A percentile compares a stretch with the other conserved stretches of the same genome.
phyloP scores from a whole-genome alignment of 2,113 vertebrate genomes.

The Sturnus vulgaris region DNA sequence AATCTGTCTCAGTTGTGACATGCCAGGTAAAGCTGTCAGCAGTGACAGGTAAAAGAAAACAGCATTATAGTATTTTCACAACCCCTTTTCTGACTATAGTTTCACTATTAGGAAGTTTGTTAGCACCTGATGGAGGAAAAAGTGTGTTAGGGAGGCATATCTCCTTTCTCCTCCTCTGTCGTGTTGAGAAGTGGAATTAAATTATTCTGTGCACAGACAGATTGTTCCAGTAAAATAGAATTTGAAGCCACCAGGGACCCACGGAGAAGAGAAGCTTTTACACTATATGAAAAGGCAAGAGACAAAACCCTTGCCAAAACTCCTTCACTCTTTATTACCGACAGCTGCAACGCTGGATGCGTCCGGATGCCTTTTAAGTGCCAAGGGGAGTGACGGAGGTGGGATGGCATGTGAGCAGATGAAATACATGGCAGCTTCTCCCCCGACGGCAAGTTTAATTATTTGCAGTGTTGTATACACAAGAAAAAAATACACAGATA shows the following conservation, averaged over 20 bases:
- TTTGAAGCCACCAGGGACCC: constrained; percentile 64
- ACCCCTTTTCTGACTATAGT: constrained; percentile 14
- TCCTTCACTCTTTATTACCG: constrained; percentile 38
- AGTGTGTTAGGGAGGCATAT: not conserved
- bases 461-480: constrained; percentile 64
- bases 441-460: constrained; percentile 62
- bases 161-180: constrained; percentile 5
- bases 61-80: not conserved
- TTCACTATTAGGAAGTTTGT: constrained; percentile 21
- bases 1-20: not conserved
- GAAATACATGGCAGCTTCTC: constrained; percentile 41
- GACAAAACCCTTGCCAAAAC: constrained; percentile 35
- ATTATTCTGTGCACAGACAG: constrained; percentile 72
- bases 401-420: constrained; percentile 36
- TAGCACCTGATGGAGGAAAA: not conserved
- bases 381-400: constrained; percentile 28
- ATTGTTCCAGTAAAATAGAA: constrained; percentile 74
- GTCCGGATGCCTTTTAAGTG: constrained; percentile 19
- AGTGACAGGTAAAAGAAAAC: not conserved
- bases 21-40: not conserved
- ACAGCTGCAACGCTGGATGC: constrained; percentile 63
- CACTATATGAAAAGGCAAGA: constrained; percentile 61
- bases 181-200: constrained; percentile 60
- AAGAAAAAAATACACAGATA: constrained; percentile 55
- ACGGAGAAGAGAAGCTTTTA: constrained; percentile 64